A percentile compares a stretch with the other conserved stretches of the same genome.
Conservation (phyloP, 1,140 invertebrate species). For the Leptopilina boulardi region DNA sequence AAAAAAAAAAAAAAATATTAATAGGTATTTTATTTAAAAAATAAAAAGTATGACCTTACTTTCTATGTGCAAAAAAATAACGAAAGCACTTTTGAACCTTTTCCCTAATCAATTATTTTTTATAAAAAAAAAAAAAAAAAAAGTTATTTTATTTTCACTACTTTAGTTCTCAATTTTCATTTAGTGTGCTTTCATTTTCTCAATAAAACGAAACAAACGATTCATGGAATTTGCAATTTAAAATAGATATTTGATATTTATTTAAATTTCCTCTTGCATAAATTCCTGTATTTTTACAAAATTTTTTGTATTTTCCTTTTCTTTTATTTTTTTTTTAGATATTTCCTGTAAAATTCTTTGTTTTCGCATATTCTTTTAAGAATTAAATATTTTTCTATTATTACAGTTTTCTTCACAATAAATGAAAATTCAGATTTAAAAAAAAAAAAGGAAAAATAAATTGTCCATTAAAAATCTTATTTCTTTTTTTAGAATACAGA, state of each 20-base stretch:
- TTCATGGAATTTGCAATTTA: slow-evolving; percentile 3
- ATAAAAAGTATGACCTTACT: no score
- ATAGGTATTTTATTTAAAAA: no score
- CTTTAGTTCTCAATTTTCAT: neutral
- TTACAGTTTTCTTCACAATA: no score
- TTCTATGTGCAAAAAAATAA: no score
- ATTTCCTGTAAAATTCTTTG: neutral
- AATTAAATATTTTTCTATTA: no score
- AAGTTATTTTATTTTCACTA: neutral
- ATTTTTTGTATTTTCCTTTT: no score
- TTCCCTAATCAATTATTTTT: neutral
- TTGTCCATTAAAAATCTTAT: no score
- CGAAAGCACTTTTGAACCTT: neutral
- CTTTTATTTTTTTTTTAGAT: no score
- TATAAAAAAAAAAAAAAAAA: neutral
- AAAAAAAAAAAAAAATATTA: no score
- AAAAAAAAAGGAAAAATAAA: no score
- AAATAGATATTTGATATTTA: slow-evolving; percentile 4
- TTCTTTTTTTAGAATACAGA: no score
- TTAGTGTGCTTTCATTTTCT: neutral
- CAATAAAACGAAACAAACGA: neutral
- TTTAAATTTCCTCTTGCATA: neutral
- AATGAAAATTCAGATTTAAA: no score
- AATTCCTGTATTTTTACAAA: neutral
- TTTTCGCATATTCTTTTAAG: neutral